Percentiles rank a stretch among this genome's conserved stretches.
These are phyloP conservation scores for Diogma glabrata DNA, from an alignment of 2,888 invertebrate genomes.

Conservation along the genomic window DNA sequence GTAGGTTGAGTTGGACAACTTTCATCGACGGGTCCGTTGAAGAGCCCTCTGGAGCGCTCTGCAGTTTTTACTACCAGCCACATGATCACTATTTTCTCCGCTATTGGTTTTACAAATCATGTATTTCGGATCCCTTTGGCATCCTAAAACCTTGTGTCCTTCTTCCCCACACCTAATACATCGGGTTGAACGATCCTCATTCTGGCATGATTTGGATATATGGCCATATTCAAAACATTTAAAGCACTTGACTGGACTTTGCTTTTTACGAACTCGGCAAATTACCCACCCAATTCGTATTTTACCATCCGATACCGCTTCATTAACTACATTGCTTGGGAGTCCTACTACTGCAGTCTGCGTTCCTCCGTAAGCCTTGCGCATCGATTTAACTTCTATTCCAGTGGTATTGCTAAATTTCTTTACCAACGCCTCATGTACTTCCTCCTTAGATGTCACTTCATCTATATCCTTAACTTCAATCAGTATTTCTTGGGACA, in stretches of 20 bases:
- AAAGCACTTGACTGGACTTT: neutral
- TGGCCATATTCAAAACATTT: no score
- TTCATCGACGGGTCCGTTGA: no score
- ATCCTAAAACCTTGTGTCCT: no score
- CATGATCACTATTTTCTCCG: no score
- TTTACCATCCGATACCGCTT: neutral
- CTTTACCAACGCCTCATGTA: neutral
- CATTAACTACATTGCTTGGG: neutral
- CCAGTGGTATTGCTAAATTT: neutral
- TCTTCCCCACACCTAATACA: neutral
- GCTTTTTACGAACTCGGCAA: neutral
- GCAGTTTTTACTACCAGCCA: no score
- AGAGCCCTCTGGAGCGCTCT: no score
- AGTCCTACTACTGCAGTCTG: neutral
- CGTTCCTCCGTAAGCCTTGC: neutral
- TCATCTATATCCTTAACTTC: neutral
- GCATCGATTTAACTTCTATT: neutral
- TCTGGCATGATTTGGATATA: no score
- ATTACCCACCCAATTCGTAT: neutral
- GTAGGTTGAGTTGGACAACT: no score
- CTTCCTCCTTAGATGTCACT: neutral
- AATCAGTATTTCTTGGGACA: neutral
- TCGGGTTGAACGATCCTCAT: neutral
- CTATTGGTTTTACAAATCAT: no score
- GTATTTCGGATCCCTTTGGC: no score